Conservation (phyloP, 2,797 vertebrate genomes). For the Hafferia zeledoni region DNA sequence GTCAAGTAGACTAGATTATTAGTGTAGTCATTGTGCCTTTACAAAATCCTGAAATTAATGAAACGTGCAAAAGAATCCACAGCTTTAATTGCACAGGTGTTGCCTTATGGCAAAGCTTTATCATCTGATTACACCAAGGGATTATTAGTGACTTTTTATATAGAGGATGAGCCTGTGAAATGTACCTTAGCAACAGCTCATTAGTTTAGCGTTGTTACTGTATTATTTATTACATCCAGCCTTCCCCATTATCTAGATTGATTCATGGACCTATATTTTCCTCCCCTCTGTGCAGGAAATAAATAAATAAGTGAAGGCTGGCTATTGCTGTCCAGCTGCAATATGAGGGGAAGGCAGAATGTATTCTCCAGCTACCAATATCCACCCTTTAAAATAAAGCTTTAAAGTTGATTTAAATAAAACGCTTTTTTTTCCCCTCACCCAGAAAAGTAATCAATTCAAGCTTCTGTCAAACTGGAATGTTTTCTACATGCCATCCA, state of each 20-base stretch:
- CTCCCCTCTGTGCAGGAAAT: conserved; percentile 79
- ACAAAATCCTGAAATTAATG: conserved; percentile 99
- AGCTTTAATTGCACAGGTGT: conserved; percentile 99
- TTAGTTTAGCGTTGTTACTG: conserved; percentile 99
- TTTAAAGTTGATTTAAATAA: conserved; percentile 72
- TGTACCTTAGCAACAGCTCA: conserved; percentile 96
- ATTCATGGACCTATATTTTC: conserved; percentile 90
- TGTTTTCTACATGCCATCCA: conserved; percentile 49
- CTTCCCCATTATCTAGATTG: conserved; percentile 98
- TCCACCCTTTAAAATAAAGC: conserved; percentile 70
- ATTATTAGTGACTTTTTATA: conserved; percentile 97
- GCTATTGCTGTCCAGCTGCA: conserved; percentile 73
- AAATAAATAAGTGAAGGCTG: conserved; percentile 74
- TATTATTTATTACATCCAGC: conserved; percentile 99
- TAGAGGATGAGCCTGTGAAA: conserved; percentile 94
- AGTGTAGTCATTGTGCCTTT: conserved; percentile 97
- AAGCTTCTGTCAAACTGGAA: conserved; percentile 54
- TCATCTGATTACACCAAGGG: conserved; percentile 93
- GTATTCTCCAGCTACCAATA: conserved; percentile 70
- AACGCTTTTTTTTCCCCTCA: conserved; percentile 33
- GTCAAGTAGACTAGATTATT: conserved; percentile 99
- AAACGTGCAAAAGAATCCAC: conserved; percentile 93
- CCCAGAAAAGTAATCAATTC: conserved; percentile 62
- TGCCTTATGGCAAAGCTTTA: conserved; percentile 99
- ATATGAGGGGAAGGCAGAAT: conserved; percentile 45